Percentiles rank a stretch among this genome's conserved stretches.
phyloP scores from a whole-genome alignment of 2,113 vertebrate genomes.

The Anseranas semipalmata region DNA sequence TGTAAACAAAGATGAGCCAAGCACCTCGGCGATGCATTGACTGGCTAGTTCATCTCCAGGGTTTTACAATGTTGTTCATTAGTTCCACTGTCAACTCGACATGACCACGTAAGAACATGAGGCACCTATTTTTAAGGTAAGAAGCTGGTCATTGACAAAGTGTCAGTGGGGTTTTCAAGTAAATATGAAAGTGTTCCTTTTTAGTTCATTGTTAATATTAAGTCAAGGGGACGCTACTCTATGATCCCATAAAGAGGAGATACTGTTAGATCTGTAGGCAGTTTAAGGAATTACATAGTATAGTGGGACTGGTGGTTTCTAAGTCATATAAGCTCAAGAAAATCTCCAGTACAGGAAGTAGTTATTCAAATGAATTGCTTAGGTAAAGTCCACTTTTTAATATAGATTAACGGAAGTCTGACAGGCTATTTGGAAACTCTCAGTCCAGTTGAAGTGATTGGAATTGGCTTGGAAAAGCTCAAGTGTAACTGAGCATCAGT shows the following conservation, averaged over 20 bases:
- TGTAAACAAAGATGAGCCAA: constrained; percentile 72
- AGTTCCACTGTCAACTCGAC: background rate
- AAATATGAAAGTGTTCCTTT: constrained; percentile 3
- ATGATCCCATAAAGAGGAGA: background rate
- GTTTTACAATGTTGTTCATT: background rate
- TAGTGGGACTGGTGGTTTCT: background rate
- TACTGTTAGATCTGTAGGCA: background rate
- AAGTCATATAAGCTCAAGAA: background rate
- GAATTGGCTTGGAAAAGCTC: background rate
- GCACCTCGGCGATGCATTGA: constrained; percentile 53
- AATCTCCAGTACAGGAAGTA: background rate
- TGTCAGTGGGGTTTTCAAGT: constrained; percentile 30
- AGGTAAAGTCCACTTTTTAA: background rate
- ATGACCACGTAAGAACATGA: background rate
- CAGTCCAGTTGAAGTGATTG: background rate
- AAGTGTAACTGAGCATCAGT: background rate
- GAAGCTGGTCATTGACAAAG: background rate
- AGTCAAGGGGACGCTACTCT: background rate
- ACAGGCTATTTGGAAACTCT: background rate
- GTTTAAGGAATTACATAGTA: background rate
- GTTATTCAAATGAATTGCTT: background rate
- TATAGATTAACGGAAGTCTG: background rate
- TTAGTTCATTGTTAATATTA: background rate
- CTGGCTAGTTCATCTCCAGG: background rate
- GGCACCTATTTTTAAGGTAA: constrained; percentile 51